These are phyloP conservation scores for Betta splendens DNA, from an alignment of 2,797 vertebrate genomes.

Conservation along the genomic window DNA sequence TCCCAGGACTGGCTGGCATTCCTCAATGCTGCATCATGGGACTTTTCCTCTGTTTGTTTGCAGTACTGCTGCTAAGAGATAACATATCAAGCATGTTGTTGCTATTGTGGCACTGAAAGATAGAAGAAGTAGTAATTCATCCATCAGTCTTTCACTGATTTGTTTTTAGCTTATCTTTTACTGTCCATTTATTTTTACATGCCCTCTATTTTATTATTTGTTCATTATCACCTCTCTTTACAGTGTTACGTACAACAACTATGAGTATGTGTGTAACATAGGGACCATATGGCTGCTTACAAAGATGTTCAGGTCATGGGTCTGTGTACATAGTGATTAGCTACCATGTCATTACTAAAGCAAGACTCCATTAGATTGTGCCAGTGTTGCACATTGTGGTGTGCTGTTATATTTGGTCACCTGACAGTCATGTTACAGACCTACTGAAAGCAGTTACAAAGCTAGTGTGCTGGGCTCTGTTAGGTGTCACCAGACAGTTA, in stretches of 20 bases:
- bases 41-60: not conserved
- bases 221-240: not conserved
- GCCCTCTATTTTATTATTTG: not conserved
- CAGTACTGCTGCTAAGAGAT: conserved; percentile 48
- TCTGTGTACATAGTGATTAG: conserved; percentile 24
- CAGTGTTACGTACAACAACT: not conserved
- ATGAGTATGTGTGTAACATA: conserved; percentile 10
- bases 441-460: too few species aligned
- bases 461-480: too few species aligned
- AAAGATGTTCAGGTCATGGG: conserved; percentile 71
- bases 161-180: conserved; percentile 30
- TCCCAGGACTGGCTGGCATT: conserved; percentile 68
- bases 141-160: conserved; percentile 21
- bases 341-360: conserved; percentile 32
- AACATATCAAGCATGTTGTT: conserved; percentile 53
- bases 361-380: not conserved
- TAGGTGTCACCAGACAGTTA: too few species aligned
- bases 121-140: conserved; percentile 51
- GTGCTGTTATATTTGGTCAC: too few species aligned
- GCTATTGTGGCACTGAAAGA: conserved; percentile 49
- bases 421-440: too few species aligned
- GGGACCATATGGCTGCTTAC: conserved; percentile 62
- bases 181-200: not conserved
- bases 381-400: not conserved
- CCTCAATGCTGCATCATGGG: conserved; percentile 64